Base-by-base conservation (phyloP, 2,888 invertebrate species). In the Cryptocephalus moraei region DNA sequence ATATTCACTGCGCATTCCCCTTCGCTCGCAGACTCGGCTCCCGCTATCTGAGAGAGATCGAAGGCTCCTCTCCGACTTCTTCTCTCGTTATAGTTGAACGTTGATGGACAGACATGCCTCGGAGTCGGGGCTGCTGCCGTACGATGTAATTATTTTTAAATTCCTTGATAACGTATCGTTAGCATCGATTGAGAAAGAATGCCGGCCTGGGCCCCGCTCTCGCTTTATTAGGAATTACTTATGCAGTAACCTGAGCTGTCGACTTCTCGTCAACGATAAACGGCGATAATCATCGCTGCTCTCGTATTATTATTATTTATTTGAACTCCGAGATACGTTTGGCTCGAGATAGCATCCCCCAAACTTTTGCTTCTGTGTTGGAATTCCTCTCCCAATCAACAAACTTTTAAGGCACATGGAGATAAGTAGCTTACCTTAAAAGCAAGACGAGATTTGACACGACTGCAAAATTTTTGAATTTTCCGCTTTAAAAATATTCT, bases 131-230 rank as follows among this genome's bases (percentile, higher is more conserved):
- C 36, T 12, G 52, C 59, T 60, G 61, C 56, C 61, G 60, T 62
- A 62, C 61, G 58, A 52, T 60, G 65, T 67, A 67, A 67, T 68
- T 68, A 68, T 68, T 68, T 66, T 67, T 65, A 66, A 68, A 67
- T 66, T 66, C 66, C 61, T 63, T 64, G 66, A 67, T 67, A 67
- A 66, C 64, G 58, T 66, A 67, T 66, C 66, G 64, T 60, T 61
- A 61, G 59, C 61, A 63, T 65, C 62, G 58, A 57, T 56, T 58
- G 53, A 54, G 55, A 56, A 56, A 53, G 62, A 61, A 61, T 57
- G 58, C 60, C 58, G 53, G 57, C 49, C 52, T 49, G 52, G 22
- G 22, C 22, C 22, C 46, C 54, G 47, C 49, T 52, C 57, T 56
- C 55, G 52, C 60, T 61, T 60, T 62, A 62, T 62, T 62, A 62